Base-by-base conservation (phyloP, 2,113 vertebrate genomes). In the Cinclus mexicanus region DNA sequence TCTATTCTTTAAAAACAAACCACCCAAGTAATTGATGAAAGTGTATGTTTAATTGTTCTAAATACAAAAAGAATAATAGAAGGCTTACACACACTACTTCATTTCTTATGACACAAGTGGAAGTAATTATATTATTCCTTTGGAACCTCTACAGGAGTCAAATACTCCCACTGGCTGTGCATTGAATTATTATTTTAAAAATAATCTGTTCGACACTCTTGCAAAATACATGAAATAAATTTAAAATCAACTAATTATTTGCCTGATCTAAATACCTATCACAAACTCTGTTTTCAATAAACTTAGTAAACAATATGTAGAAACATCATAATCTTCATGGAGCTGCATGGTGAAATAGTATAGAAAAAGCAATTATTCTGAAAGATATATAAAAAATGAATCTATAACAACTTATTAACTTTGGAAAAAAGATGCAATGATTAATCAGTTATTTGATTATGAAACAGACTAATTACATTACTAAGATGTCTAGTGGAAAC, bases 361-460 rank as follows among this genome's bases (percentile, higher is more conserved):
- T 19, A 33, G 31, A 46, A 77, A 75, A 83, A 79, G 7, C 17
- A 72, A 86, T 79, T 90, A 72, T 84, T 90, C 90, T 71, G 37
- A 75, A 83, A 52, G n/a, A 63, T 25, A 55, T 67, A 23, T 42
- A 65, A 55, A 89, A 75, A 69, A 52, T 68, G 23, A 50, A 89
- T 75, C 25, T 71, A 78, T 63, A 88, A 52, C 41, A 75, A 86
- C 55, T 71, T 91, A 78, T 39, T 77, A 81, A 79, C 19, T 81
- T 94, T 39, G 35, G 61, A 44, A 39, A 83, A 94, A 87, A 37
- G 12, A 41, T 86, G 14, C 26, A 81, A 93, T 87, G 89, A 93
- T 85, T 81, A 92, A 84, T 96, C 76, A 83, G 46, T 89, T 91
- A 89, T 92, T 93, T 95, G 85, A 93, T 95, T 92, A 87, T 77